These are phyloP conservation scores for Selenia dentaria DNA, from an alignment of 2,888 invertebrate genomes.

Conservation along the genomic window DNA sequence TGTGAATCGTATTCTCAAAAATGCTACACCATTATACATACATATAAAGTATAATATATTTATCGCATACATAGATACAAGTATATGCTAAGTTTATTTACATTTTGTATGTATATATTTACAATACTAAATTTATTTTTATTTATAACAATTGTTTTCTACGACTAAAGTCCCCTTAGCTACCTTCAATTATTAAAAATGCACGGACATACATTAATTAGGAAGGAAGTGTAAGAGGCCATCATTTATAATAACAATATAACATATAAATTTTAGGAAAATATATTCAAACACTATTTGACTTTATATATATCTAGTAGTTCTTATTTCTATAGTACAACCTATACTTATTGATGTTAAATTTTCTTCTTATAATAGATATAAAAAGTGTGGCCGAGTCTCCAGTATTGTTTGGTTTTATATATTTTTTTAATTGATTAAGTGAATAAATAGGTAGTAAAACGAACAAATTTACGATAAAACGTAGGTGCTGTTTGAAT, in stretches of 20 bases:
- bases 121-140: too few relatives aligned
- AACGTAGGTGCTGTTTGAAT: constrained; percentile 56
- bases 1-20: constrained; percentile 10
- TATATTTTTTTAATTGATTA: constrained; percentile 19
- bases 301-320: too few relatives aligned
- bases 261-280: not conserved
- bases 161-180: constrained; percentile 8
- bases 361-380: not conserved
- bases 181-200: constrained; percentile 13
- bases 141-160: not conserved
- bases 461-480: constrained; percentile 58
- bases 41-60: not conserved
- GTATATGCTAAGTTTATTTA: too few relatives aligned
- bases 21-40: not conserved
- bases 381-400: constrained; percentile 13
- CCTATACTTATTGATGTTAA: too few relatives aligned
- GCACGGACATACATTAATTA: constrained; percentile 1
- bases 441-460: constrained; percentile 40
- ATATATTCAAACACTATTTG: too few relatives aligned
- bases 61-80: too few relatives aligned
- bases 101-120: not conserved
- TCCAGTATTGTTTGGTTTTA: constrained; percentile 35
- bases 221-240: constrained; percentile 15
- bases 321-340: too few relatives aligned
- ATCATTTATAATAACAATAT: not conserved